Evolutionary conservation across 1,140 invertebrate genomes (phyloP).

Genomic region (Drosophila biarmipes): DNA sequence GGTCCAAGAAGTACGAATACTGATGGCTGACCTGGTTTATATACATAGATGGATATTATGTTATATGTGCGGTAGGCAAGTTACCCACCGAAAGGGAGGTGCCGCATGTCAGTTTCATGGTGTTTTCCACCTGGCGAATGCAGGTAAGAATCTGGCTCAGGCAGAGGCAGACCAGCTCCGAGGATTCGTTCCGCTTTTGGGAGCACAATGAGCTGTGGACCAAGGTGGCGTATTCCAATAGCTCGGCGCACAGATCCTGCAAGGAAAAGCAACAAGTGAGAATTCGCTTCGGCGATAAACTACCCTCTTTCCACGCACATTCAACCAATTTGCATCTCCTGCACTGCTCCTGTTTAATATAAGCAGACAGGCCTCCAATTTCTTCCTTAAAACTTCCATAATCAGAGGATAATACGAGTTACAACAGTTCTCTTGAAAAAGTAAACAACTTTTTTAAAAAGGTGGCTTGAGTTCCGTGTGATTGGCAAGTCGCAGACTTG

Average conservation of each 20-base stretch:
- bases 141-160: conserved; percentile 74
- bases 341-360: conserved; percentile 18
- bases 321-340: conserved; percentile 52
- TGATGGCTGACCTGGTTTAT: conserved; percentile 57
- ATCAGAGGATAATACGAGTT: conserved; percentile 5
- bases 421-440: conserved; percentile 27
- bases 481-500: background rate
- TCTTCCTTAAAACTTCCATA: conserved; percentile 51
- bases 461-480: conserved; percentile 43
- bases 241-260: conserved; percentile 71
- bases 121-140: conserved; percentile 65
- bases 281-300: background rate
- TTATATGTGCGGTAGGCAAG: background rate
- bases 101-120: conserved; percentile 51
- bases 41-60: background rate
- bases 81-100: conserved; percentile 35
- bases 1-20: conserved; percentile 75
- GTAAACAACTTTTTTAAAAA: conserved; percentile 58
- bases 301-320: conserved; percentile 21
- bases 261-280: conserved; percentile 18
- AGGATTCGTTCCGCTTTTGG: conserved; percentile 26
- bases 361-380: conserved; percentile 48
- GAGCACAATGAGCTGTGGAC: conserved; percentile 51
- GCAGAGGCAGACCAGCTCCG: conserved; percentile 69
- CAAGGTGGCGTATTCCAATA: conserved; percentile 53